Evolutionary conservation across 1,140 invertebrate species (phyloP).

Genomic region (Euglossa dilemma): DNA sequence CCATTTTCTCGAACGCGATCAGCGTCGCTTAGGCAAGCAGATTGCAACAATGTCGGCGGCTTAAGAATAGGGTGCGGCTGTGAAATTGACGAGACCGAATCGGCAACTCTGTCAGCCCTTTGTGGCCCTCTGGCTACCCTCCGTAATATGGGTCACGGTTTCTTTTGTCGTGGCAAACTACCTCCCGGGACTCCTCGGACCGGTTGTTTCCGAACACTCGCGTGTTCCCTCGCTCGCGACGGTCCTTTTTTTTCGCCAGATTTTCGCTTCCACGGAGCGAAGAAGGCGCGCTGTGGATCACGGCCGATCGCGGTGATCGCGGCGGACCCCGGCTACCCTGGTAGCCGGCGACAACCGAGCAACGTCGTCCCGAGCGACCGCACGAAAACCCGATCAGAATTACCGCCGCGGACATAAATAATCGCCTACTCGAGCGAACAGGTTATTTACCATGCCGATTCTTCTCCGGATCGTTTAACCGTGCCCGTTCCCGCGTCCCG

Average conservation of each 20-base stretch:
- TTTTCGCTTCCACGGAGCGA: no score
- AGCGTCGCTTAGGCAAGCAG: not conserved
- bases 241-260: not conserved
- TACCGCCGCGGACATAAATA: conserved; percentile 56
- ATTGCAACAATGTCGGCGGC: conserved; percentile 59
- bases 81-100: conserved; percentile 55
- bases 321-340: conserved; percentile 3
- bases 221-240: conserved; percentile 23
- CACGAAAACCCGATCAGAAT: conserved; percentile 52
- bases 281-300: no score
- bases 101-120: conserved; percentile 11
- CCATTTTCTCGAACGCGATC: conserved; percentile 24
- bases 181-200: not conserved
- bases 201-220: conserved; percentile 26
- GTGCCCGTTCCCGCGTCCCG: conserved; percentile 68
- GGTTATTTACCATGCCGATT: conserved; percentile 65
- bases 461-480: conserved; percentile 63
- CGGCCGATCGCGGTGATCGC: no score
- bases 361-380: not conserved
- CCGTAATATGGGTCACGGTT: conserved; percentile 27
- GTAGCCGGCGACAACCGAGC: not conserved
- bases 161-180: not conserved
- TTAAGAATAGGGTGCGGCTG: conserved; percentile 56
- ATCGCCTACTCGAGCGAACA: conserved; percentile 50
- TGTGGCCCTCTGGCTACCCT: no score